Percentiles rank a stretch among this genome's conserved stretches.
phyloP scores from a whole-genome alignment of 2,113 vertebrate species.

The Bujurquina vittata region DNA sequence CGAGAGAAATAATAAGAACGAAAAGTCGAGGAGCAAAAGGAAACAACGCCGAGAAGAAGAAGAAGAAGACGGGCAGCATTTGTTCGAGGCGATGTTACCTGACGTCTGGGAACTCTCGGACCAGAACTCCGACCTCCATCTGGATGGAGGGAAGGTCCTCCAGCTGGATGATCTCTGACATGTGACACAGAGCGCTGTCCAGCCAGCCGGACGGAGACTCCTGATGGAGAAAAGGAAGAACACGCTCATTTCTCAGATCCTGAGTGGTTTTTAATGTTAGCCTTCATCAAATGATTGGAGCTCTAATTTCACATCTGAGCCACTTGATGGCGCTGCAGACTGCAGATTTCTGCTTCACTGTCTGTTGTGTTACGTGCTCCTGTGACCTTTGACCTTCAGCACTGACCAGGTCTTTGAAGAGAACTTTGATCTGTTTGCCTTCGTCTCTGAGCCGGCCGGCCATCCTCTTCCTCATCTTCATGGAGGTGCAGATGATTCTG shows the following conservation, averaged over 20 bases:
- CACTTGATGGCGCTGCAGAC: neutral
- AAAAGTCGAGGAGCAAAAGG: neutral
- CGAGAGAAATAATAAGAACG: too few species aligned
- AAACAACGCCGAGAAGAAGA: neutral
- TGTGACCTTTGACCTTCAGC: neutral
- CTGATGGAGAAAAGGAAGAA: constrained; percentile 55
- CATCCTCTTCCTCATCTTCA: constrained; percentile 86
- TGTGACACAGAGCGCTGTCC: constrained; percentile 84
- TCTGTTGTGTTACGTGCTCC: neutral
- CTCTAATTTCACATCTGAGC: neutral
- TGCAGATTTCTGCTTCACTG: neutral
- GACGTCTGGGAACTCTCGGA: constrained; percentile 89
- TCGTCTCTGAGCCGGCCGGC: constrained; percentile 85
- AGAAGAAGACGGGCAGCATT: neutral
- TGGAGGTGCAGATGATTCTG: constrained; percentile 84
- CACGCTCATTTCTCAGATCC: neutral
- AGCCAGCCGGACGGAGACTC: constrained; percentile 87
- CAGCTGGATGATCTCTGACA: constrained; percentile 89
- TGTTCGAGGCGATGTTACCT: constrained; percentile 76
- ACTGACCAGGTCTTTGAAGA: constrained; percentile 90
- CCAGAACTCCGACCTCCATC: constrained; percentile 91
- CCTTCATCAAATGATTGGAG: neutral
- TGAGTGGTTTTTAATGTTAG: neutral
- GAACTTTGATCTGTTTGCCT: constrained; percentile 83
- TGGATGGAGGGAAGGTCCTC: constrained; percentile 91